These are phyloP conservation scores for Chaenogobius annularis DNA, from an alignment of 2,113 vertebrate genomes.

Conservation along the genomic window DNA sequence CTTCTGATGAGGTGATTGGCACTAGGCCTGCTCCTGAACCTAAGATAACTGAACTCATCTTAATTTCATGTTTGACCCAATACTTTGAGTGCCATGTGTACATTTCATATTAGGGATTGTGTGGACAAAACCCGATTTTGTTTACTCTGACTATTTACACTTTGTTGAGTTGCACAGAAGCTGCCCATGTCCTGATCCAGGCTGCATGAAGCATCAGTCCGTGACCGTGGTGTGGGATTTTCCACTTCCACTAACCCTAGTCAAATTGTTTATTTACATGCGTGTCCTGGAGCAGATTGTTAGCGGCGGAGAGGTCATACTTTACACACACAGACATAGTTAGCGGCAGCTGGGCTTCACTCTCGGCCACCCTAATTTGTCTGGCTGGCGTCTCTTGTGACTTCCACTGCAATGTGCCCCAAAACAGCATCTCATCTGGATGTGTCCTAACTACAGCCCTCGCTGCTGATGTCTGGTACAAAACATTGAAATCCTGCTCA, in stretches of 20 bases:
- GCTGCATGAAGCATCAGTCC: not conserved
- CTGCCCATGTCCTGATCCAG: not conserved
- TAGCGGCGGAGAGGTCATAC: slow-evolving; percentile 13
- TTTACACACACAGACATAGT: slow-evolving; percentile 15
- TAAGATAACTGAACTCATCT: too few relatives aligned
- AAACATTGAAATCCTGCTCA: not conserved
- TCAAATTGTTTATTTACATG: slow-evolving; percentile 22
- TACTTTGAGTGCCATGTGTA: not conserved
- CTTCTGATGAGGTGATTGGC: too few relatives aligned
- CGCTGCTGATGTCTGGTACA: not conserved
- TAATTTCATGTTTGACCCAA: not conserved
- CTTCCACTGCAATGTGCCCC: slow-evolving; percentile 11
- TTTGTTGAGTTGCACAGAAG: not conserved
- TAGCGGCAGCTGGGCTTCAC: slow-evolving; percentile 40
- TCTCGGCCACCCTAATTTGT: slow-evolving; percentile 40
- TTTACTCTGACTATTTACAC: not conserved
- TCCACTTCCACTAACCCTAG: slow-evolving; percentile 7
- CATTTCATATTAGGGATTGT: not conserved
- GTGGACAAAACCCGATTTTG: not conserved
- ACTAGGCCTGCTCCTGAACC: too few relatives aligned
- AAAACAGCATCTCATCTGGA: slow-evolving; percentile 7
- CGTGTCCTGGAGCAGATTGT: slow-evolving; percentile 7
- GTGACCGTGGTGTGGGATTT: not conserved
- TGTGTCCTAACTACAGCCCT: not conserved
- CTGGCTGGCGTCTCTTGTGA: slow-evolving; percentile 24